Evolutionary conservation across 2,797 vertebrate species (phyloP).

Genomic region (Trichosurus vulpecula): DNA sequence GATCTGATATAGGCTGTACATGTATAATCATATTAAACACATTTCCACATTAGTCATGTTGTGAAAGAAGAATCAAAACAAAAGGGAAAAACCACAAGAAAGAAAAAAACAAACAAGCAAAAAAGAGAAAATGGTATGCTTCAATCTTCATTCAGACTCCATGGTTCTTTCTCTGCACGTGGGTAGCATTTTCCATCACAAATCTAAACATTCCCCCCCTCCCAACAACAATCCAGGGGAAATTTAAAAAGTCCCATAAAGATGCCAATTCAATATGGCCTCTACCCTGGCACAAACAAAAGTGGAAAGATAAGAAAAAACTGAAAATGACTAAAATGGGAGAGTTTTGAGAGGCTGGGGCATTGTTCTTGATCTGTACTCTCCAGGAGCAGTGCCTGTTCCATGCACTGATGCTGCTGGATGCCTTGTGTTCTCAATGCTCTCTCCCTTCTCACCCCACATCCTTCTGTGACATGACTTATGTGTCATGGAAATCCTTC

Average conservation of each 20-base stretch:
- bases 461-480: conserved; percentile 78
- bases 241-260: conserved; percentile 78
- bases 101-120: too few relatives aligned
- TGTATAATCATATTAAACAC: too few relatives aligned
- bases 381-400: conserved; percentile 81
- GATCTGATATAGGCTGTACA: too few relatives aligned
- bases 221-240: conserved; percentile 80
- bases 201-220: conserved; percentile 80
- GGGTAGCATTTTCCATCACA: too few relatives aligned
- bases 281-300: conserved; percentile 86
- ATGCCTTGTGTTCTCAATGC: conserved; percentile 78
- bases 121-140: too few relatives aligned
- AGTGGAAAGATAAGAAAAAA: conserved; percentile 85
- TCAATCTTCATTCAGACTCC: too few relatives aligned
- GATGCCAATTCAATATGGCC: conserved; percentile 79
- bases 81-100: too few relatives aligned
- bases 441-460: conserved; percentile 75
- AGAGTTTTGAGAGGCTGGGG: conserved; percentile 76
- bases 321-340: conserved; percentile 83
- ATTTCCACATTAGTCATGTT: too few relatives aligned
- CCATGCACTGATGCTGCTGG: conserved; percentile 76
- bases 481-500: conserved; percentile 99
- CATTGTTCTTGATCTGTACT: conserved; percentile 82
- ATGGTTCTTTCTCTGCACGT: too few relatives aligned
- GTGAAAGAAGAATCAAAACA: too few relatives aligned